These are phyloP conservation scores for Pollenia angustigena DNA, from an alignment of 2,888 invertebrate species.

Conservation along the genomic window DNA sequence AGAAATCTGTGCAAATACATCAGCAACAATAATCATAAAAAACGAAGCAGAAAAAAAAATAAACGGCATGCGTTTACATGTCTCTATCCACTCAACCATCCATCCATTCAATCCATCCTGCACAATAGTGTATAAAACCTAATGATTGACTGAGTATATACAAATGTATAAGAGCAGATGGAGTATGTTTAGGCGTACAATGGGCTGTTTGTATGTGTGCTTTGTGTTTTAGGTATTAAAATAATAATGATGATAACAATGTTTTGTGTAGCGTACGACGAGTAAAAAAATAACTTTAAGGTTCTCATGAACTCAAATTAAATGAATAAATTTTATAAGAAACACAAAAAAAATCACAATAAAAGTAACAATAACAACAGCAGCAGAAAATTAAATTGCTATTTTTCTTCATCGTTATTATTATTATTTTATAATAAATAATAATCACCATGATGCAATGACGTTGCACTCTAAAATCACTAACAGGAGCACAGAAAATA, in stretches of 20 bases:
- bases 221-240: constrained; percentile 49
- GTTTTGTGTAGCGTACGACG: constrained; percentile 29
- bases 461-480: constrained; percentile 82
- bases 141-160: constrained; percentile 57
- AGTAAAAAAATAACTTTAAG: constrained; percentile 53
- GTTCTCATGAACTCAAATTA: constrained; percentile 65
- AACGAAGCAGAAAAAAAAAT: background rate
- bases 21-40: constrained; percentile 48
- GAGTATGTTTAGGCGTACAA: constrained; percentile 1
- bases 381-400: constrained; percentile 48
- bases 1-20: constrained; percentile 49
- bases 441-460: constrained; percentile 76
- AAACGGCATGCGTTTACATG: constrained; percentile 69
- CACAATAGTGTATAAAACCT: constrained; percentile 54
- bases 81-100: constrained; percentile 26
- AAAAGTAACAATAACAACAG: constrained; percentile 30
- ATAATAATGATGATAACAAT: constrained; percentile 52
- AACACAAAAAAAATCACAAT: constrained; percentile 30
- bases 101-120: constrained; percentile 35
- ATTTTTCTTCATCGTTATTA: constrained; percentile 4
- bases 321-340: constrained; percentile 50
- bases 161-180: background rate
- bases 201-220: constrained; percentile 10
- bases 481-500: constrained; percentile 79
- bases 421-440: constrained; percentile 59